These are phyloP conservation scores for Rhizomys pruinosus DNA, from an alignment of 2,113 vertebrate species.

Conservation along the genomic window DNA sequence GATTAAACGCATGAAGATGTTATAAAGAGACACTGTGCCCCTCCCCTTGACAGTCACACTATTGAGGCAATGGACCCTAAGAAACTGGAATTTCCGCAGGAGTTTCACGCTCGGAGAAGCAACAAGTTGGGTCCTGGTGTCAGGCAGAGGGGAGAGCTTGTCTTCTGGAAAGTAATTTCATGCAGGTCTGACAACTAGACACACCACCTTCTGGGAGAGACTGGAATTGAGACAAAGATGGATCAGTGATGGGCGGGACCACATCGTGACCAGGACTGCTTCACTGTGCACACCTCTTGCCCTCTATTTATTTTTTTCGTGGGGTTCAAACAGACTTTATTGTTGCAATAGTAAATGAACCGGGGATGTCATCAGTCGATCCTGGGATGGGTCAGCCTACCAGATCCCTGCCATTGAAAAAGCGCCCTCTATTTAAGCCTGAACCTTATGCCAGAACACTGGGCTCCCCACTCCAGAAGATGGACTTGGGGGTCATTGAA, in stretches of 20 bases:
- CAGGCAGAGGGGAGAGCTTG: neutral
- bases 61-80: neutral
- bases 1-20: neutral
- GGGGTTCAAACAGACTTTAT: too few species aligned
- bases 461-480: neutral
- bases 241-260: neutral
- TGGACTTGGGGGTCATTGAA: neutral
- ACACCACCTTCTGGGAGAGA: neutral
- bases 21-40: neutral
- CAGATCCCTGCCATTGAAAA: too few species aligned
- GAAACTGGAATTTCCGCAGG: neutral
- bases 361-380: too few species aligned
- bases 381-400: too few species aligned
- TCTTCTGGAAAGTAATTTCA: neutral
- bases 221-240: neutral
- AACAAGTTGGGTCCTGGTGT: neutral
- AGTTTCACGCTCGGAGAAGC: neutral
- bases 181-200: neutral
- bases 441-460: neutral
- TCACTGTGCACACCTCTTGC: neutral
- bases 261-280: too few species aligned
- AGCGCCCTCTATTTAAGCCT: neutral
- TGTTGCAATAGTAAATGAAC: too few species aligned
- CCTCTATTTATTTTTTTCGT: too few species aligned
- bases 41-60: too few species aligned